Evolutionary conservation across 1,140 invertebrate genomes (phyloP).

Genomic region (Bombus breviceps): DNA sequence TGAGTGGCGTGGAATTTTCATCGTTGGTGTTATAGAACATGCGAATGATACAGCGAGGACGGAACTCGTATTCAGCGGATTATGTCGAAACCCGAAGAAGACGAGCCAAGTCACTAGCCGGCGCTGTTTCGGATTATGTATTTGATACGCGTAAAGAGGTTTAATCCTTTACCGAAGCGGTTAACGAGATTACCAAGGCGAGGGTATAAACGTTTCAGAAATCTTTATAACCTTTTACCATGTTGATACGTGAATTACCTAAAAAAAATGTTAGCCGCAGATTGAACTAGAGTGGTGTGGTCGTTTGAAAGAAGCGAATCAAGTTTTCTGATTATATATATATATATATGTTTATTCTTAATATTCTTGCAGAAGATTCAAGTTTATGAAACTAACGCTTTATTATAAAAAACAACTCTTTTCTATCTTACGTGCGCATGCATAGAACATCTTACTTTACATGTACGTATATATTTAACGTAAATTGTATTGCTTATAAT

Average conservation of each 20-base stretch:
- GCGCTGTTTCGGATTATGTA: not conserved
- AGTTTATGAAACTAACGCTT: not conserved
- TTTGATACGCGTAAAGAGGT: not conserved
- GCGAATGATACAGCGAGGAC: not conserved
- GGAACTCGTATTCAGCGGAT: not conserved
- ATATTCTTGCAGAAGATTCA: not conserved
- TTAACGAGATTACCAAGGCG: slow-evolving; percentile 14
- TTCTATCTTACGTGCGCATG: not conserved
- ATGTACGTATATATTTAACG: no score
- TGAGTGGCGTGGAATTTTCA: not conserved
- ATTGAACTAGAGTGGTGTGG: not conserved
- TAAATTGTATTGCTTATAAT: not conserved
- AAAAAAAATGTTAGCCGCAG: not conserved
- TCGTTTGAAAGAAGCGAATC: not conserved
- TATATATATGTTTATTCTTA: not conserved
- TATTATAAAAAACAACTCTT: not conserved
- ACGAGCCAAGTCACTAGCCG: not conserved
- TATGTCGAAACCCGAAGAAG: slow-evolving; percentile 10
- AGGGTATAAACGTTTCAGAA: not conserved
- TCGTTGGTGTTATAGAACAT: not conserved
- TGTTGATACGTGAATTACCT: not conserved
- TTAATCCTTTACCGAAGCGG: slow-evolving; percentile 4
- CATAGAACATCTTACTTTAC: not conserved
- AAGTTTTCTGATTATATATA: not conserved
- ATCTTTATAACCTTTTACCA: no score